Percentiles rank a stretch among this genome's conserved stretches.
These are phyloP conservation scores for Rostratula benghalensis DNA, from an alignment of 2,113 vertebrate species.

Conservation along the genomic window DNA sequence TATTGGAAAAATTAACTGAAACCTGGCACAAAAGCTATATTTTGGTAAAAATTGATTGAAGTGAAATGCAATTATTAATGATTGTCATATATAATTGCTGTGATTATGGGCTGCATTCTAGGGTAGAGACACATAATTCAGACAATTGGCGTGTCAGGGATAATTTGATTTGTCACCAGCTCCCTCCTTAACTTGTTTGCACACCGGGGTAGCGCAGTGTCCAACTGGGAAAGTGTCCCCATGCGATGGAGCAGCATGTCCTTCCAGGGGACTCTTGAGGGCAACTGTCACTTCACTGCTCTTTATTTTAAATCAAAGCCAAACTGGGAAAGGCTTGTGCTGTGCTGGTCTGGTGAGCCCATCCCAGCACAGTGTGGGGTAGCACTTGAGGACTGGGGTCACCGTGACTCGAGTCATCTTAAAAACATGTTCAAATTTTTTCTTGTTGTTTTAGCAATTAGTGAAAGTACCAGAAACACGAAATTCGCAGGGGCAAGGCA, in stretches of 20 bases:
- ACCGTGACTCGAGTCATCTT: background rate
- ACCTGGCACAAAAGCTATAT: conserved; percentile 21
- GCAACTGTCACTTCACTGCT: background rate
- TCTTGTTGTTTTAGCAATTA: background rate
- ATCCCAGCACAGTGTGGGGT: accelerated
- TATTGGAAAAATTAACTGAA: conserved; percentile 19
- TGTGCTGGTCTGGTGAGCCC: background rate
- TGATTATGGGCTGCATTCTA: conserved; percentile 22
- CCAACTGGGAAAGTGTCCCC: accelerated
- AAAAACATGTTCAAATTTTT: accelerated
- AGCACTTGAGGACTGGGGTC: background rate
- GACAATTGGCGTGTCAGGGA: background rate
- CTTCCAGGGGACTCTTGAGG: background rate
- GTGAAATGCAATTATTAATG: conserved; percentile 49
- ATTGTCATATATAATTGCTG: conserved; percentile 37
- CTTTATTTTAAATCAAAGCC: background rate
- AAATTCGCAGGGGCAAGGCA: background rate
- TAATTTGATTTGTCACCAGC: background rate
- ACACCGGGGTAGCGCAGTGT: accelerated
- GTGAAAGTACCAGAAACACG: background rate
- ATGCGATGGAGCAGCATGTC: accelerated
- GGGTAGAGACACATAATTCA: background rate
- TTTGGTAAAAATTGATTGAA: conserved; percentile 27
- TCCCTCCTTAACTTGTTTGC: background rate
- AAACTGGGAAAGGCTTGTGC: background rate